Conservation (phyloP, 1,140 invertebrate genomes). For the Apis florea region DNA sequence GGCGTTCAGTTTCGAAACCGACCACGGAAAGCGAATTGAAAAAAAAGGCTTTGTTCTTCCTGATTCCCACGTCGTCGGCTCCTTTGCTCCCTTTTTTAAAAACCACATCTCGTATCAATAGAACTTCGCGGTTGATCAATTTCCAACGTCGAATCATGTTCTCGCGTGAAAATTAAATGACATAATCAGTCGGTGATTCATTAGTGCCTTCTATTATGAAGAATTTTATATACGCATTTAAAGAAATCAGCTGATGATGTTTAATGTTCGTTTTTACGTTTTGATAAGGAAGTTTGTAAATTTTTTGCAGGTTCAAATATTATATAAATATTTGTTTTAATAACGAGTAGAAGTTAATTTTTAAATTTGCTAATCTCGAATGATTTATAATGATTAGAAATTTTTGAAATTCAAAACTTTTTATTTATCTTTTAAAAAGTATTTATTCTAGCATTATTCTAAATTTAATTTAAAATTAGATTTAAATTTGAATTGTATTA, state of each 20-base stretch:
- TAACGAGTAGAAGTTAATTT: not conserved
- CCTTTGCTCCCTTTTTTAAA: slow-evolving; percentile 24
- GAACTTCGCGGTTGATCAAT: slow-evolving; percentile 49
- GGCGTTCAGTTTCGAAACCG: slow-evolving; percentile 29
- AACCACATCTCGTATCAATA: slow-evolving; percentile 8
- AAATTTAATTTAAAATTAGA: too few relatives aligned
- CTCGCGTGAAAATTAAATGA: slow-evolving; percentile 38
- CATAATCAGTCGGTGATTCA: slow-evolving; percentile 51
- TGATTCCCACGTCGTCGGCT: slow-evolving; percentile 34
- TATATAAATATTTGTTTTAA: not conserved
- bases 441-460: too few relatives aligned
- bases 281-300: not conserved
- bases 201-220: too few relatives aligned
- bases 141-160: slow-evolving; percentile 1
- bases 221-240: not conserved
- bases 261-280: not conserved
- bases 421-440: too few relatives aligned
- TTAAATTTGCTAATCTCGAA: too few relatives aligned
- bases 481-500: too few relatives aligned
- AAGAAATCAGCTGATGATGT: not conserved
- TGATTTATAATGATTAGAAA: too few relatives aligned
- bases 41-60: slow-evolving; percentile 3
- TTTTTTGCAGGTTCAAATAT: not conserved
- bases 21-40: not conserved
- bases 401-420: too few relatives aligned